Percentiles rank a stretch among this genome's conserved stretches.
Evolutionary conservation across 2,113 vertebrate species (phyloP).

Genomic region (Vulpes ferrilata): DNA sequence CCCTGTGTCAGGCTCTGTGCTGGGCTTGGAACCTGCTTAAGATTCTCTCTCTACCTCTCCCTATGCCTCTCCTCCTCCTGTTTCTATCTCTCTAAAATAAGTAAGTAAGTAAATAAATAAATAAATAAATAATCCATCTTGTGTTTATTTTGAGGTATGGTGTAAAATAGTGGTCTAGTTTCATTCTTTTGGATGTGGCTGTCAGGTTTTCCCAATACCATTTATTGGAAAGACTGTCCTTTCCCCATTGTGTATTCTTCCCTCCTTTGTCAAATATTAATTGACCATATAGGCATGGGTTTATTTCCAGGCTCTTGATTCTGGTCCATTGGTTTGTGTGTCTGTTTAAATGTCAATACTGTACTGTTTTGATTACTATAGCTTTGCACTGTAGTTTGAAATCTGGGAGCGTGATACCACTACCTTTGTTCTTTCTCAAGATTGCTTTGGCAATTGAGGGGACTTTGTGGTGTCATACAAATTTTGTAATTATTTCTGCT

Average conservation of each 20-base stretch:
- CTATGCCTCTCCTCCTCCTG: no score
- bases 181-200: neutral
- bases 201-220: neutral
- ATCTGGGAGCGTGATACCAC: neutral
- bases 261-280: neutral
- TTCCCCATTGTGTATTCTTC: neutral
- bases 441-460: neutral
- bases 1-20: no score
- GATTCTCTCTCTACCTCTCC: no score
- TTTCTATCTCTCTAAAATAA: no score
- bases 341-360: neutral
- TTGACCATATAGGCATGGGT: neutral
- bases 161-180: neutral
- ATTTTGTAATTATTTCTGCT: neutral
- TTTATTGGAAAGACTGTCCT: neutral
- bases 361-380: neutral
- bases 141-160: neutral
- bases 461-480: neutral
- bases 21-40: no score
- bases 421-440: neutral
- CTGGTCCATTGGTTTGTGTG: neutral
- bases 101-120: no score
- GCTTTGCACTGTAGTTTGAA: neutral
- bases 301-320: neutral
- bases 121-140: neutral